A percentile compares a stretch with the other conserved stretches of the same genome.
Evolutionary conservation across 64 coral and sea anemone genomes (phyloP).

Genomic region (Dendrophyllia cribrosa): DNA sequence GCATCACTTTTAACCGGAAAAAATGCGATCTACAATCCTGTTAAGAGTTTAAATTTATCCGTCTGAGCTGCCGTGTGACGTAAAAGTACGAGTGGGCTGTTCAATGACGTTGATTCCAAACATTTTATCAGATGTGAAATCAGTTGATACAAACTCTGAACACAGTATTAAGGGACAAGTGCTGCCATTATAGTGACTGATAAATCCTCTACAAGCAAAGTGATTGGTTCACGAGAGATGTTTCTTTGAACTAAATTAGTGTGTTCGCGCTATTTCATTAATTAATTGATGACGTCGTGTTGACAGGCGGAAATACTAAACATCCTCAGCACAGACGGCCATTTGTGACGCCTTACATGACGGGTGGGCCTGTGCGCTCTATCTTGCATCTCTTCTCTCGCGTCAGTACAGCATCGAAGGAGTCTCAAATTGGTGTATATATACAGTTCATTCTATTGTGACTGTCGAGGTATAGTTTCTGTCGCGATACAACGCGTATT

Average conservation of each 20-base stretch:
- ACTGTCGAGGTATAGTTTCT: background rate
- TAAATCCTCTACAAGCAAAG: background rate
- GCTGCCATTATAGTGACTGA: background rate
- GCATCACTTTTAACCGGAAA: background rate
- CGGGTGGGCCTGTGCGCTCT: background rate
- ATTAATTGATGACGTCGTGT: slow-evolving; percentile 56
- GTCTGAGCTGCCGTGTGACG: background rate
- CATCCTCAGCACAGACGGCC: slow-evolving; percentile 27
- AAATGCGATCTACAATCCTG: slow-evolving; percentile 17
- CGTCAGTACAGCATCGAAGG: background rate
- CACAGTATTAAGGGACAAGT: background rate
- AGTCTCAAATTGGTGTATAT: background rate
- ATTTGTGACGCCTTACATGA: slow-evolving; percentile 60
- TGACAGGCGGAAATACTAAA: slow-evolving; percentile 59
- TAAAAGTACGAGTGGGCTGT: background rate
- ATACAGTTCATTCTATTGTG: slow-evolving; percentile 28
- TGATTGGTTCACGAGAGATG: background rate
- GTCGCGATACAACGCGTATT: background rate
- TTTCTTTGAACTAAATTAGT: slow-evolving; percentile 33
- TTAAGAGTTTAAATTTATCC: slow-evolving; percentile 25
- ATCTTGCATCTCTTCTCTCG: background rate
- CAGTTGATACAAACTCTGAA: background rate
- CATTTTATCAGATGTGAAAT: background rate
- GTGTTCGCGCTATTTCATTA: slow-evolving; percentile 28
- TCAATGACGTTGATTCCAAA: background rate